Conservation (phyloP, 37 sponge, comb jelly and placozoan species). For the Eunapius fragilis region DNA sequence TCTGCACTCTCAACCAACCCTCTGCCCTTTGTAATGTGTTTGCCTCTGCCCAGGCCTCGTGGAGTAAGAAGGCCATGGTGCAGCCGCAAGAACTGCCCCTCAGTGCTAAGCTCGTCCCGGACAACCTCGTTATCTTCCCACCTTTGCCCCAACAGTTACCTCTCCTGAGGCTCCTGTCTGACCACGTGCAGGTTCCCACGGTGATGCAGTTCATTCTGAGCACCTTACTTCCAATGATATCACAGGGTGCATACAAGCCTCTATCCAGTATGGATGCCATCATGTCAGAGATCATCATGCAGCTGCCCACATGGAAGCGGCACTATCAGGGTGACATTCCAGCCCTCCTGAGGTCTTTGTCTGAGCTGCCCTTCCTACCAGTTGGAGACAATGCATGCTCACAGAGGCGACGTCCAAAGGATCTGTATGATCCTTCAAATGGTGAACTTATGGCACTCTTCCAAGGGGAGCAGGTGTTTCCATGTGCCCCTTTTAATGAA, state of each 20-base stretch:
- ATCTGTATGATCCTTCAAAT: slow-evolving; percentile 26
- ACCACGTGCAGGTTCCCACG: slow-evolving; percentile 1
- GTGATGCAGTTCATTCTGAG: background rate
- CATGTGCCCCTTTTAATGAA: slow-evolving; percentile 16
- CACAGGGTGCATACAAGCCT: background rate
- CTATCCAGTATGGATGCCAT: background rate
- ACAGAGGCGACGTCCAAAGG: background rate
- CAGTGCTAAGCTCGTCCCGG: background rate
- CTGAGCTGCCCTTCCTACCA: slow-evolving; percentile 11
- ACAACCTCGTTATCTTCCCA: slow-evolving; percentile 9
- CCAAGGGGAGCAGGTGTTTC: slow-evolving; percentile 56
- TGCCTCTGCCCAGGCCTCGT: background rate
- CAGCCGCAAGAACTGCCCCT: slow-evolving; percentile 11
- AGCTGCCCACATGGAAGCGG: background rate
- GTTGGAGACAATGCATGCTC: background rate
- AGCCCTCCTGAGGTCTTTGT: background rate
- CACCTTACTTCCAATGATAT: slow-evolving; percentile 15
- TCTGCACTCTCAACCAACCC: background rate
- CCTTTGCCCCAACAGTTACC: background rate
- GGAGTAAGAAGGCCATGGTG: background rate
- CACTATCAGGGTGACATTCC: background rate
- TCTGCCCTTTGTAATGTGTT: background rate
- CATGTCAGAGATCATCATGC: slow-evolving; percentile 16
- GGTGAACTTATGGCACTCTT: slow-evolving; percentile 6
- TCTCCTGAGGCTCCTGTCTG: background rate